phyloP scores from a whole-genome alignment of 2,888 invertebrate genomes.

The Arrhopalites spinosus region DNA sequence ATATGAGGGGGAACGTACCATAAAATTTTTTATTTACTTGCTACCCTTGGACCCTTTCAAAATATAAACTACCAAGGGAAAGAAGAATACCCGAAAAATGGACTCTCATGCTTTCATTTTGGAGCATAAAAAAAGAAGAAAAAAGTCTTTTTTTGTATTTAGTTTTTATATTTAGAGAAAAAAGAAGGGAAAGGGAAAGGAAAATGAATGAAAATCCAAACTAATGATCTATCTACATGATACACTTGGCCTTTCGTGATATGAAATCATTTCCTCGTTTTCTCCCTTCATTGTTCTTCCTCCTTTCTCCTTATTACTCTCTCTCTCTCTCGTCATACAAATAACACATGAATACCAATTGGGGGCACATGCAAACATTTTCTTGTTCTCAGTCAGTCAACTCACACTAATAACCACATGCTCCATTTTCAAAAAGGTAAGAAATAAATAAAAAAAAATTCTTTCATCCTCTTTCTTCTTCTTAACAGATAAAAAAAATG shows the following conservation, averaged over 20 bases:
- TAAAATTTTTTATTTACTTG: too few relatives aligned
- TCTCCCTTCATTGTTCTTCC: not conserved
- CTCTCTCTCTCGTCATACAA: not conserved
- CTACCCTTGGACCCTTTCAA: too few relatives aligned
- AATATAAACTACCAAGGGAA: too few relatives aligned
- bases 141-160: too few relatives aligned
- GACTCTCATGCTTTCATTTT: too few relatives aligned
- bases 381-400: too few relatives aligned
- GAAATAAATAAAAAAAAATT: not conserved
- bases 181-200: not conserved
- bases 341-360: too few relatives aligned
- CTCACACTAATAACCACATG: too few relatives aligned
- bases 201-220: not conserved
- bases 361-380: too few relatives aligned
- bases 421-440: not conserved
- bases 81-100: too few relatives aligned
- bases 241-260: slow-evolving; percentile 13
- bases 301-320: not conserved
- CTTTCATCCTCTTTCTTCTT: not conserved
- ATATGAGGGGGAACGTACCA: too few relatives aligned
- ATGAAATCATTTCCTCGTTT: slow-evolving; percentile 17
- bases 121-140: too few relatives aligned
- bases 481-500: not conserved
- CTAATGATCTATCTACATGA: slow-evolving; percentile 19
- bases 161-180: not conserved